A percentile compares a stretch with the other conserved stretches of the same genome.
These are phyloP conservation scores for Anabas testudineus DNA, from an alignment of 2,797 vertebrate genomes.

Conservation along the genomic window DNA sequence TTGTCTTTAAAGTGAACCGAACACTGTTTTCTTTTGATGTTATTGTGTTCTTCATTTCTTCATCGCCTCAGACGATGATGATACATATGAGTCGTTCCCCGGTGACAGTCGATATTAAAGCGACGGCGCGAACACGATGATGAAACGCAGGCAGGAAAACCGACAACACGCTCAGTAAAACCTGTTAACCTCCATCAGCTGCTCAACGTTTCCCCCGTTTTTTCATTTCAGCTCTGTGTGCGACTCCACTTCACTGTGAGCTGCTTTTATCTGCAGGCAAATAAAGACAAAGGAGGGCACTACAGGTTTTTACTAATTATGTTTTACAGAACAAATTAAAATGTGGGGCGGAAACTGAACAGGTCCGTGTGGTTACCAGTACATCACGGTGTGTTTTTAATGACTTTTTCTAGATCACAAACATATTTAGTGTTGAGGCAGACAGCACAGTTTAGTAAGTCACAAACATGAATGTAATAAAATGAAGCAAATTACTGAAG, in stretches of 20 bases:
- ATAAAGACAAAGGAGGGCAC: conserved; percentile 40
- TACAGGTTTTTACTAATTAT: conserved; percentile 59
- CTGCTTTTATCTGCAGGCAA: conserved; percentile 53
- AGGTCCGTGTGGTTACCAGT: conserved; percentile 49
- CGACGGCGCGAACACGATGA: conserved; percentile 55
- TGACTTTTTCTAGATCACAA: conserved; percentile 25
- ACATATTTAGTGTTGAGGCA: conserved; percentile 37
- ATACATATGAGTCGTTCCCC: conserved; percentile 63
- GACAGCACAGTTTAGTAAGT: conserved; percentile 3
- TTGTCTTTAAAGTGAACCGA: conserved; percentile 51
- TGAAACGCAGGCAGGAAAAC: conserved; percentile 62
- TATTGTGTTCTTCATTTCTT: conserved; percentile 74
- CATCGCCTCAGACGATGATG: conserved; percentile 68
- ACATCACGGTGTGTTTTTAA: conserved; percentile 52
- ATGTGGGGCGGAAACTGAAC: conserved; percentile 34
- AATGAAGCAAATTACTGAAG: neutral
- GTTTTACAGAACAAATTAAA: conserved; percentile 55
- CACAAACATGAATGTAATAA: conserved; percentile 7
- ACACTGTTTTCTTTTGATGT: conserved; percentile 77
- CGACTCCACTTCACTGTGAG: conserved; percentile 18
- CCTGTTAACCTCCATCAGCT: conserved; percentile 60
- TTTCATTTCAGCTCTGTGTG: conserved; percentile 11
- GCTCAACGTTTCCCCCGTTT: conserved; percentile 28
- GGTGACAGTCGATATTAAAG: conserved; percentile 71
- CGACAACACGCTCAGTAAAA: conserved; percentile 42